Evolutionary conservation across 2,888 invertebrate species (phyloP).

Genomic region (Auanema freiburgensis): DNA sequence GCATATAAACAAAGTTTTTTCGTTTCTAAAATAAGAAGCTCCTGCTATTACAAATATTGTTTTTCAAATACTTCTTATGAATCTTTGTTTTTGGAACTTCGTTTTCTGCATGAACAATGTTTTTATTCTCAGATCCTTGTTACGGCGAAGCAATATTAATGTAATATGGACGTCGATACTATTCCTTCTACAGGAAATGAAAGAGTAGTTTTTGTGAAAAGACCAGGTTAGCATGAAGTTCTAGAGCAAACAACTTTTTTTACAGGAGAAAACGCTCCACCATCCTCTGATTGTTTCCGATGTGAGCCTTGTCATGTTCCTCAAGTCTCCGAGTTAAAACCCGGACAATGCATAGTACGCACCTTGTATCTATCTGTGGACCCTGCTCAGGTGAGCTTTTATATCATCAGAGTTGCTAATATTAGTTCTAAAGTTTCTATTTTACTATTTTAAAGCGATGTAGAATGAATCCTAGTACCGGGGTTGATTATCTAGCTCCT

Average conservation of each 20-base stretch:
- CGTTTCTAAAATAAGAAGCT: too few relatives aligned
- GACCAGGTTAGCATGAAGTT: slow-evolving; percentile 27
- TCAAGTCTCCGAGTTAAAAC: slow-evolving; percentile 22
- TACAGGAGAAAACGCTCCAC: slow-evolving; percentile 34
- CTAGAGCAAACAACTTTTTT: slow-evolving; percentile 4
- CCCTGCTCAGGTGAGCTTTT: slow-evolving; percentile 30
- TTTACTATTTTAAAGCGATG: slow-evolving; percentile 60
- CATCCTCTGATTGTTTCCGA: slow-evolving; percentile 32
- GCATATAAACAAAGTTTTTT: too few relatives aligned
- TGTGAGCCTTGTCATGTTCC: slow-evolving; percentile 23
- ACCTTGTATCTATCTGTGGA: slow-evolving; percentile 35
- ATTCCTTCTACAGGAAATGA: slow-evolving; percentile 22
- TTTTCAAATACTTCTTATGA: too few relatives aligned
- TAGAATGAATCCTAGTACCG: slow-evolving; percentile 66
- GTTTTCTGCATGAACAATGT: too few relatives aligned
- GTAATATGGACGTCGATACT: too few relatives aligned
- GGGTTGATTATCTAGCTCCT: slow-evolving; percentile 65
- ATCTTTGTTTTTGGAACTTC: too few relatives aligned
- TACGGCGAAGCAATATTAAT: too few relatives aligned
- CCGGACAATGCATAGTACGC: slow-evolving; percentile 37
- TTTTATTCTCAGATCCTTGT: too few relatives aligned
- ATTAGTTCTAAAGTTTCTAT: background rate
- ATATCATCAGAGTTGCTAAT: background rate
- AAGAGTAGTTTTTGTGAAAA: slow-evolving; percentile 30
- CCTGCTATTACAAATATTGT: too few relatives aligned